Base-by-base conservation (phyloP, 2,113 vertebrate species). In the Oryzias melastigma region DNA sequence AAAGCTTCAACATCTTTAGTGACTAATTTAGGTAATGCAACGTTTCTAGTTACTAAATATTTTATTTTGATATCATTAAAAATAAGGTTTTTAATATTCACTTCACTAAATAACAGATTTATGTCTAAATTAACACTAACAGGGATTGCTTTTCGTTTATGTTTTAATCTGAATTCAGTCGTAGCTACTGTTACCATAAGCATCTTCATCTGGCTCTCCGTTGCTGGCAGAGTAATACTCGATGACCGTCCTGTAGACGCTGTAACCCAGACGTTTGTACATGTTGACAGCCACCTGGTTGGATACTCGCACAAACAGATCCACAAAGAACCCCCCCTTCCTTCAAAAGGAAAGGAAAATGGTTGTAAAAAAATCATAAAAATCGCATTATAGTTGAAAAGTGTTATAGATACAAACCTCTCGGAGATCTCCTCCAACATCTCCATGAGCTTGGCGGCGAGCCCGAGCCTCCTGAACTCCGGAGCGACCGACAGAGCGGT, bases 251-350 rank as follows among this genome's bases (percentile, higher is more conserved):
- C 94, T 89, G 87, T 98, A 98, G 0, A 98, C 96, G 0, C 96
- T 98, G 92, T 98, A 98, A 70, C 96, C 96, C 16, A 98, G 77
- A 55, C 95, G 95, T 52, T 96, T 96, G 73, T 98, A 98, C 96
- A 98, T 98, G 84, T 94, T 99, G 25, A 99, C 97, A 0, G 96
- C 97, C 64, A 98, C 97, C 65, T 98, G 95, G 84, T 98, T 99
- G 48, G 97, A 99, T 0, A 98, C 97, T 57, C 96, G 92, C 53
- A 99, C 97, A 22, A 99, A 99, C 17, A 98, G 94, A 70, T 98
- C 94, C 0, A 98, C 94, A 17, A 99, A 99, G 91, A 98, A 98
- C 17, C 95, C 96, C 22, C 96, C 97, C 78, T 98, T 99, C 92
- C 97, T 94, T 71, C 4, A 63, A 10, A 52, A 7, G 4, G 4